phyloP scores from a whole-genome alignment of 2,797 vertebrate genomes.

The Sebastes glaucus region DNA sequence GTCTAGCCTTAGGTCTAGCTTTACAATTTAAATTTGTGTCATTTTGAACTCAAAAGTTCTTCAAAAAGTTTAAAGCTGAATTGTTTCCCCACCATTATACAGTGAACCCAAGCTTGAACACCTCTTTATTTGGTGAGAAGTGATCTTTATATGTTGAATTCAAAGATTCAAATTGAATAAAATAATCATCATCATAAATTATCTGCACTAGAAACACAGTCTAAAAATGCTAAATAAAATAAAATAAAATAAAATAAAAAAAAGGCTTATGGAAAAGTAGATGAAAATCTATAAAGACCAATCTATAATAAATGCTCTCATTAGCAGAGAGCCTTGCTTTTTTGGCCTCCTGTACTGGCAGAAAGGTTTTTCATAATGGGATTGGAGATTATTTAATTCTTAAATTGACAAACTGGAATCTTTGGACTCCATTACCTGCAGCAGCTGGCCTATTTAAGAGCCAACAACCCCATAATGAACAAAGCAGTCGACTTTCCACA shows the following conservation, averaged over 20 bases:
- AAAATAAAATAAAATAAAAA: neutral
- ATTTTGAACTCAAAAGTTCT: neutral
- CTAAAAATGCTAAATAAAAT: neutral
- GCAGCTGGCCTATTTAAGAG: neutral
- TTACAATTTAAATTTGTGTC: neutral
- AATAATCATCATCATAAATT: too few species aligned
- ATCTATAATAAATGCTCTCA: neutral
- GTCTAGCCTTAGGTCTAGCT: neutral
- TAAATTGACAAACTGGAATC: neutral
- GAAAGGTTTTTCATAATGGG: neutral
- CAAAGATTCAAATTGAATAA: neutral
- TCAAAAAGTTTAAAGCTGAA: neutral
- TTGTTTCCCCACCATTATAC: neutral
- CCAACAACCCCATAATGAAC: neutral
- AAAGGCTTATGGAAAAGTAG: neutral
- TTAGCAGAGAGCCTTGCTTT: neutral
- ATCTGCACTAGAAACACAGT: neutral
- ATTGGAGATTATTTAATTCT: neutral
- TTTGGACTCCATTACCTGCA: neutral
- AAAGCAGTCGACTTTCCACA: neutral
- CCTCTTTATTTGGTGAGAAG: neutral
- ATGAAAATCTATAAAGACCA: neutral
- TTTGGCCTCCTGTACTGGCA: neutral
- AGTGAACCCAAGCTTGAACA: neutral
- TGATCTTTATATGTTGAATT: neutral